phyloP scores from a whole-genome alignment of 2,113 vertebrate genomes.

The Orientallactaga bullata region DNA sequence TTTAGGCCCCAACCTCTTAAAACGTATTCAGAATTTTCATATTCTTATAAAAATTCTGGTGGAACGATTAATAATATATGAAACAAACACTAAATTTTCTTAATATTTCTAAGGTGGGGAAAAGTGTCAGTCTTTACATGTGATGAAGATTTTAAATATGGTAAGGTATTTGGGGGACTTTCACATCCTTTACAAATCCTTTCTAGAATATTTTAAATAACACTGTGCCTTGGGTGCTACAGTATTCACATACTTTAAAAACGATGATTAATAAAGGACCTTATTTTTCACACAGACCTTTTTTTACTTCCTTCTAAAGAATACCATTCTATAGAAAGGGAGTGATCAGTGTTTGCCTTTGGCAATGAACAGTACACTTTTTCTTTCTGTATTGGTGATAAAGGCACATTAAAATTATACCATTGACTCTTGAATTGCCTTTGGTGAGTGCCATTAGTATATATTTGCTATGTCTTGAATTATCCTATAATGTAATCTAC shows the following conservation, averaged over 20 bases:
- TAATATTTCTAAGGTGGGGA: constrained; percentile 15
- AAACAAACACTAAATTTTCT: constrained; percentile 41
- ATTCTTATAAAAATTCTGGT: neutral
- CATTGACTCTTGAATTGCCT: constrained; percentile 5
- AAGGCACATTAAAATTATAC: neutral
- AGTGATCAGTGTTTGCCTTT: constrained; percentile 3
- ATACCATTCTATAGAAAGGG: neutral
- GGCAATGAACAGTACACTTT: neutral
- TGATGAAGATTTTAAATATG: constrained; percentile 10
- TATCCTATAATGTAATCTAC: neutral
- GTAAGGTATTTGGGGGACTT: neutral
- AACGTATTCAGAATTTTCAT: constrained; percentile 1
- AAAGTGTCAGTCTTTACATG: neutral
- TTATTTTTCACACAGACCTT: neutral
- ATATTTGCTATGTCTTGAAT: constrained; percentile 45
- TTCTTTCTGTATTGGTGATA: constrained; percentile 19
- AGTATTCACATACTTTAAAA: neutral
- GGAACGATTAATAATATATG: neutral
- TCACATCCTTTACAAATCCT: neutral
- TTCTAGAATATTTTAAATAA: constrained; percentile 10
- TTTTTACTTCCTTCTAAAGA: neutral
- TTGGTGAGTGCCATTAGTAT: neutral
- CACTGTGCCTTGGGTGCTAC: neutral
- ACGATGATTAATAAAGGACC: neutral
- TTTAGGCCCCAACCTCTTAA: neutral